Evolutionary conservation across 2,888 invertebrate species (phyloP).

Genomic region (Deroplatys truncata): DNA sequence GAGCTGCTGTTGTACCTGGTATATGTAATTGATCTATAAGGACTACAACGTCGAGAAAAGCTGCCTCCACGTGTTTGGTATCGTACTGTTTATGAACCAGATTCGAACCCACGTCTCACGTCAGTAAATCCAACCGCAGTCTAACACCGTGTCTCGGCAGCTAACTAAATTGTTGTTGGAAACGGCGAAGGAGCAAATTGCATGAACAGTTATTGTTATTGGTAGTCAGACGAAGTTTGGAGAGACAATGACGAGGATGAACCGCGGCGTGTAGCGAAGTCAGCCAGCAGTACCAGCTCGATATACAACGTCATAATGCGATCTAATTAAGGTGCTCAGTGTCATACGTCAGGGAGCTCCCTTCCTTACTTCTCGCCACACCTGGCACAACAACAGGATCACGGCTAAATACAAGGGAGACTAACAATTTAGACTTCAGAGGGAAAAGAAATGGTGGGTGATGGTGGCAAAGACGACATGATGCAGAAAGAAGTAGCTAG

Average conservation of each 20-base stretch:
- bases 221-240: background rate
- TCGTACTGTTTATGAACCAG: background rate
- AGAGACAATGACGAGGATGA: background rate
- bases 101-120: background rate
- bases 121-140: background rate
- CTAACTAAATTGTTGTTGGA: background rate
- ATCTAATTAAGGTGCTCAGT: slow-evolving; percentile 1
- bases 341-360: background rate
- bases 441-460: background rate
- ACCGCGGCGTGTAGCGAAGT: background rate
- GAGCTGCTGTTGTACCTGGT: too few relatives aligned
- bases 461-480: too few relatives aligned
- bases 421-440: background rate
- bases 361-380: background rate
- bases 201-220: background rate
- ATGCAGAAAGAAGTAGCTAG: too few relatives aligned
- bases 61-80: background rate
- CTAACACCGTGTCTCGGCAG: background rate
- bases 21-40: too few relatives aligned
- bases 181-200: background rate
- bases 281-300: background rate
- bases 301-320: background rate
- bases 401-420: too few relatives aligned
- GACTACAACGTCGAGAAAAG: too few relatives aligned
- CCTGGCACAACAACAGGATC: background rate